phyloP scores from a whole-genome alignment of 1,140 invertebrate genomes.

The Copidosoma floridanum region DNA sequence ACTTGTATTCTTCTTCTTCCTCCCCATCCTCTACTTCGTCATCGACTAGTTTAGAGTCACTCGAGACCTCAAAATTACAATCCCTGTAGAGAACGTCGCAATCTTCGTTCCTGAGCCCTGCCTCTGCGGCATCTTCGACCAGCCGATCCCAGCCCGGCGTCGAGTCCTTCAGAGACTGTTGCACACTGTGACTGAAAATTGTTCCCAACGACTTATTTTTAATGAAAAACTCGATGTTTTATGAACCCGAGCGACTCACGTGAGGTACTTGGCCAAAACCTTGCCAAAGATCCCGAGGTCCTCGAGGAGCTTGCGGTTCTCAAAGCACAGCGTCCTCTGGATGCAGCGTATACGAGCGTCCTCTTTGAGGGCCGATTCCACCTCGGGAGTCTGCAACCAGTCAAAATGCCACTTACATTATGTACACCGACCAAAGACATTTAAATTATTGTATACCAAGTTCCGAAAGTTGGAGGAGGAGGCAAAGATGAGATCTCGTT shows the following conservation, averaged over 20 bases:
- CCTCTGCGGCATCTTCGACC: slow-evolving; percentile 44
- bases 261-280: slow-evolving; percentile 47
- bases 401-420: too few relatives aligned
- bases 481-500: slow-evolving; percentile 36
- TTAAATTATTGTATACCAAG: too few relatives aligned
- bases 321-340: slow-evolving; percentile 46
- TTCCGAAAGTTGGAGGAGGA: too few relatives aligned
- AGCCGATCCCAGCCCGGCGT: slow-evolving; percentile 46
- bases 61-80: slow-evolving; percentile 29
- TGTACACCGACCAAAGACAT: too few relatives aligned
- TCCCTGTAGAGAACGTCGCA: slow-evolving; percentile 48
- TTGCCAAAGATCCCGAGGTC: slow-evolving; percentile 44
- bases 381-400: slow-evolving; percentile 44
- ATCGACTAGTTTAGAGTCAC: background rate
- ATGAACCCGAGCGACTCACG: slow-evolving; percentile 44
- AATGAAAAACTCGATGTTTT: too few relatives aligned
- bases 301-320: slow-evolving; percentile 44
- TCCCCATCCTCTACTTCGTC: background rate
- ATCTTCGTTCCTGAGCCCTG: slow-evolving; percentile 46
- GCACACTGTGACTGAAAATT: slow-evolving; percentile 35
- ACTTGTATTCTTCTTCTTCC: too few relatives aligned
- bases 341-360: slow-evolving; percentile 49
- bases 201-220: too few relatives aligned
- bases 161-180: slow-evolving; percentile 34
- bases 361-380: slow-evolving; percentile 41